Evolutionary conservation across 2,113 vertebrate species (phyloP), one percentile per base, ranked within the genome.

Genomic region (Amblyornis subalaris): DNA sequence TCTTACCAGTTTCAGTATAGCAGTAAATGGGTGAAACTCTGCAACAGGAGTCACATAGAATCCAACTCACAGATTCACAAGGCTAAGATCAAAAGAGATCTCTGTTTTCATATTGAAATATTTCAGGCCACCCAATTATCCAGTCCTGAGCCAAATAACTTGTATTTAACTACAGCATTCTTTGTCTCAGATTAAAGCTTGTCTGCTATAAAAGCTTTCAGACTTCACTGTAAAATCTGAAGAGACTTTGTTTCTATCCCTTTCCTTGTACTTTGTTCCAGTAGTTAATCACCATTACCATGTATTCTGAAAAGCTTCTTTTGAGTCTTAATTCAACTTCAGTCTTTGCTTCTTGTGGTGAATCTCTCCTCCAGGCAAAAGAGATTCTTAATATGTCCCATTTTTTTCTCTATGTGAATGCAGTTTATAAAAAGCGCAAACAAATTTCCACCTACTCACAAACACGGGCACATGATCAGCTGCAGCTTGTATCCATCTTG

Each of bases 101-200:
- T 88, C 69, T 90, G 33, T 83, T 94, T 94, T 88, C 45, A 7
- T 65, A 69, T 7, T 91, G 75, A 95, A 95, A 88, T 73, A 70
- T 73, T 42, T 85, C 67, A 70, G 54, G 71, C 74, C 70, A 87
- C 42, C n/a, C 85, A 96, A 65, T 83, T 85, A 93, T 66, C 71
- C 55, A 94, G 48, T 40, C 62, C 73, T 25, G 57, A 91, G 74
- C 75, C 61, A 57, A 94, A 54, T 75, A 94, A 48, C 48, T 85
- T 75, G 45, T 65, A 85, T 88, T 85, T 91, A 45, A 94, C 85
- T 85, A 85, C 93, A 95, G 53, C 36, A 75, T 61, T 79, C 90
- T 88, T 96, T 95, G 82, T 95, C 66, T 91, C 66, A 75, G 89
- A 85, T 85, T 96, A 94, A 94, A 91, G 36, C 38, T 78, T 79